Percentiles rank a stretch among this genome's conserved stretches.
phyloP scores from a whole-genome alignment of 2,888 invertebrate genomes.

The Steinernema carpocapsae region DNA sequence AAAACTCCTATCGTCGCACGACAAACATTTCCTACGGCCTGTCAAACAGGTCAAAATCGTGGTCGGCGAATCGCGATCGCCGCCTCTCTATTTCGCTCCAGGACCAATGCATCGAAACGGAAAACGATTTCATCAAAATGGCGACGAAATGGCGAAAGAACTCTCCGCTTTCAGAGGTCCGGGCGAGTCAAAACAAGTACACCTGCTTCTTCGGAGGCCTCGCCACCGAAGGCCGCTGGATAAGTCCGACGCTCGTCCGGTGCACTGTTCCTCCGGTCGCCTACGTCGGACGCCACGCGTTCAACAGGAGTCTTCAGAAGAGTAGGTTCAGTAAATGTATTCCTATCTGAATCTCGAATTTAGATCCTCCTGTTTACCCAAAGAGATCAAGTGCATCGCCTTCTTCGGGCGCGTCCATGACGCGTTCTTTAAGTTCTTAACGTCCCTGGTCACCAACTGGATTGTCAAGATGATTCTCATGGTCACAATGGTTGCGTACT shows the following conservation, averaged over 20 bases:
- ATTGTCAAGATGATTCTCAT: constrained; percentile 32
- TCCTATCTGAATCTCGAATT: too few species aligned
- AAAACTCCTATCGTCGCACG: too few species aligned
- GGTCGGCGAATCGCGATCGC: too few species aligned
- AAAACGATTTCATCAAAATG: too few species aligned
- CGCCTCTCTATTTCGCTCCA: too few species aligned
- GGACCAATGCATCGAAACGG: too few species aligned
- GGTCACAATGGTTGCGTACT: constrained; percentile 47
- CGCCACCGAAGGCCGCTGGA: constrained; percentile 43
- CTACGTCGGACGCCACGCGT: constrained; percentile 35
- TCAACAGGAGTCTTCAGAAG: constrained; percentile 50
- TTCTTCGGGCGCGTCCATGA: constrained; percentile 42
- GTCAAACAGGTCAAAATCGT: too few species aligned
- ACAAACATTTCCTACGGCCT: too few species aligned
- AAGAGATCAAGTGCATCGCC: constrained; percentile 45
- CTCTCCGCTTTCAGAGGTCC: not conserved
- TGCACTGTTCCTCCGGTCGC: constrained; percentile 42
- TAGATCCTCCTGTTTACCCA: constrained; percentile 44
- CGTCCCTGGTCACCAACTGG: constrained; percentile 44
- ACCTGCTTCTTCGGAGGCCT: constrained; percentile 41
- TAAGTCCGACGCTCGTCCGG: constrained; percentile 49
- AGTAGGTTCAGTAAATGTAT: too few species aligned
- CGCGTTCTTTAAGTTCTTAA: constrained; percentile 45
- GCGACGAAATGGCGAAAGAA: not conserved
- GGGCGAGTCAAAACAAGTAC: too few species aligned